phyloP scores from a whole-genome alignment of 2,797 vertebrate species.

The Hemibagrus guttatus region DNA sequence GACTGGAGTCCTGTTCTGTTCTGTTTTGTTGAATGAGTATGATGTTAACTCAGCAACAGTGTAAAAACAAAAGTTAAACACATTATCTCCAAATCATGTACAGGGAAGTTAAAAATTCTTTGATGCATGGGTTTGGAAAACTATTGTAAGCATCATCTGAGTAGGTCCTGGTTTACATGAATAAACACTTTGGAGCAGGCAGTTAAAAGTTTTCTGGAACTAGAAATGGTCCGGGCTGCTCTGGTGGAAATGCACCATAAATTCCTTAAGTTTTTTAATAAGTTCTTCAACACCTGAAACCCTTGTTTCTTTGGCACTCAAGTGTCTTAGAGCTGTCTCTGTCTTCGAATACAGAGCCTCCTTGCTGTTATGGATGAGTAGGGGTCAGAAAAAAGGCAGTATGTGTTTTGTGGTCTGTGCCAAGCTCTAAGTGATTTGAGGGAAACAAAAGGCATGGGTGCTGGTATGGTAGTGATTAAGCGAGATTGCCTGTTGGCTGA shows the following conservation, averaged over 20 bases:
- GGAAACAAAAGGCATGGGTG: background rate
- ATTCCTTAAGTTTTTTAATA: background rate
- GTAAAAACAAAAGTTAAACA: background rate
- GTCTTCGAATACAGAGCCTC: background rate
- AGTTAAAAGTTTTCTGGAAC: background rate
- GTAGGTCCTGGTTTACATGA: background rate
- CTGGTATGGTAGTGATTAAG: background rate
- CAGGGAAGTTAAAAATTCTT: background rate
- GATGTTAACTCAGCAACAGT: background rate
- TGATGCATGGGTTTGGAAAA: background rate
- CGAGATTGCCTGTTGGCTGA: background rate
- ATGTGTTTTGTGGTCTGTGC: background rate
- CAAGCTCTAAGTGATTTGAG: slow-evolving; percentile 15
- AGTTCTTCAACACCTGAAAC: background rate
- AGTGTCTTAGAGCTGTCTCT: background rate
- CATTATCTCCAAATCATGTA: no score
- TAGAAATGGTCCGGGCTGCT: background rate
- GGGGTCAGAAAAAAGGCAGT: background rate
- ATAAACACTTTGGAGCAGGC: background rate
- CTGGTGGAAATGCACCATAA: background rate
- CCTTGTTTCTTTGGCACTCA: background rate
- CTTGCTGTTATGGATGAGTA: background rate
- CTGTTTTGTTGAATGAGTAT: background rate
- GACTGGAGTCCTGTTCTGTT: background rate
- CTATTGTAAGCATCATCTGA: background rate